phyloP scores from a whole-genome alignment of 2,797 vertebrate genomes.

The Tragelaphus oryx region DNA sequence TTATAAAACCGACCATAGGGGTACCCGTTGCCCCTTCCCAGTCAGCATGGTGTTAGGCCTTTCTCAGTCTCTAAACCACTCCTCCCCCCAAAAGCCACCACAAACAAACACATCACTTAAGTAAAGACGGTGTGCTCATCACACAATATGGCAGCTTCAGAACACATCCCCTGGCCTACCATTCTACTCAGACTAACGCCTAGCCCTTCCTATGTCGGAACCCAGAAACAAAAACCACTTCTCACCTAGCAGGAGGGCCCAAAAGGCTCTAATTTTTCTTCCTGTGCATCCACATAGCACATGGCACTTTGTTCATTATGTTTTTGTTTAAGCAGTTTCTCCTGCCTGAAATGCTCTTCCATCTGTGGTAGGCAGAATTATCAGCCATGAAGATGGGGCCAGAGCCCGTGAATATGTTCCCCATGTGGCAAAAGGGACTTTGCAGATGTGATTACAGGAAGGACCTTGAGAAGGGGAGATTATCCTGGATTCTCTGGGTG shows the following conservation, averaged over 20 bases:
- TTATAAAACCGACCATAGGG: neutral
- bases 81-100: neutral
- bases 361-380: neutral
- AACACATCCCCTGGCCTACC: neutral
- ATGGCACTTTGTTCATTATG: rapidly evolving
- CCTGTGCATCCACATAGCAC: neutral
- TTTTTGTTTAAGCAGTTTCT: neutral
- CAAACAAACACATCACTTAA: neutral
- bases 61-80: neutral
- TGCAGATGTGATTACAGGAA: neutral
- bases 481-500: neutral
- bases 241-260: neutral
- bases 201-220: neutral
- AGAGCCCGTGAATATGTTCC: neutral
- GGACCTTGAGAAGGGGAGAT: neutral
- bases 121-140: neutral
- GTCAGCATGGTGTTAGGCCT: neutral
- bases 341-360: neutral
- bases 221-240: neutral
- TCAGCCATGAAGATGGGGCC: neutral
- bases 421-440: neutral
- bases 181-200: neutral
- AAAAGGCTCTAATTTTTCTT: neutral
- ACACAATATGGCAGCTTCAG: neutral
- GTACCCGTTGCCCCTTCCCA: neutral